A percentile compares a stretch with the other conserved stretches of the same genome.
These are phyloP conservation scores for Theodoxus fluviatilis DNA, from an alignment of 2,888 invertebrate species.

Conservation along the genomic window DNA sequence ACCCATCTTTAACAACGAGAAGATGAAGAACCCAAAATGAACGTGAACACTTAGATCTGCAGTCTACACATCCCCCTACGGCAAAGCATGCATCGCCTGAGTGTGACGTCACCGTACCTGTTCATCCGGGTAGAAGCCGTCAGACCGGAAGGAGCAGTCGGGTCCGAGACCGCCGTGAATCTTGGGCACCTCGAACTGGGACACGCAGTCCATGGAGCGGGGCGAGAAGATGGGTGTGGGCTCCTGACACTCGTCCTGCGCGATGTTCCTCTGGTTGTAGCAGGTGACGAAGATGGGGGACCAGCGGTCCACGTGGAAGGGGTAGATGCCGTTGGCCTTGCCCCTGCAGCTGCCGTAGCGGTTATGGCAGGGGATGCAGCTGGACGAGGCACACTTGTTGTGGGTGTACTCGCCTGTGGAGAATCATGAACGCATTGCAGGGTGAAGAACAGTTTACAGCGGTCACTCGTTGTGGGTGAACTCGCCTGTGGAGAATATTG, in stretches of 20 bases:
- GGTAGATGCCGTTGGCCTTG: conserved; percentile 39
- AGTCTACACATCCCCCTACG: too few species aligned
- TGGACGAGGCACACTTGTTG: conserved; percentile 32
- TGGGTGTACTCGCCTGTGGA: conserved; percentile 38
- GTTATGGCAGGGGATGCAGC: conserved; percentile 36
- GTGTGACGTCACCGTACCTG: too few species aligned
- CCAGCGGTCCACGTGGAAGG: conserved; percentile 35
- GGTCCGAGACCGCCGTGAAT: conserved; percentile 37
- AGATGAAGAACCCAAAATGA: too few species aligned
- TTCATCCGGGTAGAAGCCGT: conserved; percentile 42
- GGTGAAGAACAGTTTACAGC: too few species aligned
- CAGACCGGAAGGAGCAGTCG: conserved; percentile 34
- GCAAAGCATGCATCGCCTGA: too few species aligned
- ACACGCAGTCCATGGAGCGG: conserved; percentile 36
- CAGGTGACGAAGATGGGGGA: conserved; percentile 40
- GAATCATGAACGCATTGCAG: too few species aligned
- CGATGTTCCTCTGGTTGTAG: conserved; percentile 40
- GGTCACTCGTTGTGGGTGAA: too few species aligned
- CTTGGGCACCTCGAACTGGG: conserved; percentile 40
- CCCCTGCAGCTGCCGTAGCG: conserved; percentile 37
- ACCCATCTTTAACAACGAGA: too few species aligned
- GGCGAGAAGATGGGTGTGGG: conserved; percentile 42
- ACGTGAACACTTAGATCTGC: too few species aligned
- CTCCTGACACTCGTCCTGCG: conserved; percentile 40
- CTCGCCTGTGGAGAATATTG: too few species aligned